These are phyloP conservation scores for Eptatretus burgeri DNA, from an alignment of 2,113 vertebrate genomes.

Conservation along the genomic window DNA sequence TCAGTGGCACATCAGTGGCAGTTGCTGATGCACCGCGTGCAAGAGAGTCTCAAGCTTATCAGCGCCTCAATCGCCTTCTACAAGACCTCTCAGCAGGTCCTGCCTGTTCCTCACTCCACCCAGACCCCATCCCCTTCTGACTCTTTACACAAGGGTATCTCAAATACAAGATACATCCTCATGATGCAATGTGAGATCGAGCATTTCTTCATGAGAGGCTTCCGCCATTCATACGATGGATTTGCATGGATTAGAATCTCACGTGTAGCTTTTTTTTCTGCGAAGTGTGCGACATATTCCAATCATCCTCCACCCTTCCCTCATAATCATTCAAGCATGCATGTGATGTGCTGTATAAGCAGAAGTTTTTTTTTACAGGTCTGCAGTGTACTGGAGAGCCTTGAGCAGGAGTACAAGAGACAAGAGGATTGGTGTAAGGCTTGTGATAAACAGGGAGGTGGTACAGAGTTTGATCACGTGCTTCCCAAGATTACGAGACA, in stretches of 20 bases:
- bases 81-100: slow-evolving; percentile 89
- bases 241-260: no score
- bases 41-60: slow-evolving; percentile 82
- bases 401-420: slow-evolving; percentile 77
- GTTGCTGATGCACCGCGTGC: slow-evolving; percentile 97
- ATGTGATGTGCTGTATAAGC: not conserved
- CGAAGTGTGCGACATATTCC: no score
- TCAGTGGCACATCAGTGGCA: slow-evolving; percentile 94
- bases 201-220: not conserved
- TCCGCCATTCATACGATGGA: not conserved
- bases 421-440: slow-evolving; percentile 91
- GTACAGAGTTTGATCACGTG: slow-evolving; percentile 53
- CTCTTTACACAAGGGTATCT: not conserved
- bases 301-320: no score
- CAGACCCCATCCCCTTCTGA: not conserved
- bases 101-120: no score
- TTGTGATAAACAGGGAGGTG: slow-evolving; percentile 55
- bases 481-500: slow-evolving; percentile 91
- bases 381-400: slow-evolving; percentile 70
- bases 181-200: not conserved
- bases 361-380: slow-evolving; percentile 22
- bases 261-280: no score
- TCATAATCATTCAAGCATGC: no score
- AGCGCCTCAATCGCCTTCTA: slow-evolving; percentile 94
- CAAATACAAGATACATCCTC: not conserved